These are phyloP conservation scores for Bergia puertoricense DNA, from an alignment of 92 coral and sea anemone species.

Conservation along the genomic window DNA sequence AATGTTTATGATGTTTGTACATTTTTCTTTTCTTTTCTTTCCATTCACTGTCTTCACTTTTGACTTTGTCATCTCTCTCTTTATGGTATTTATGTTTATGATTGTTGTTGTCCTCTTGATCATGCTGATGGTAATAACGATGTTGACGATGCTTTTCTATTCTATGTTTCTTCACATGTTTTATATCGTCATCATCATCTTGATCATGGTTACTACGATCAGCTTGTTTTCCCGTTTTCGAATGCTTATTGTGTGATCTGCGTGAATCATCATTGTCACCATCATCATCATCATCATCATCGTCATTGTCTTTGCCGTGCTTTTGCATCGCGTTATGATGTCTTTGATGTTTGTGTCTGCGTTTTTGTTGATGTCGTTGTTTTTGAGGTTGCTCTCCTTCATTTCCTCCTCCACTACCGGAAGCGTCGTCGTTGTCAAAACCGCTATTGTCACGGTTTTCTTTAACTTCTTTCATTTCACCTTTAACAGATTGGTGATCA, in stretches of 20 bases:
- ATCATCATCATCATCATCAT: constrained; percentile 50
- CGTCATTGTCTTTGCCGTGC: constrained; percentile 14
- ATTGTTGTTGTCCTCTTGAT: neutral
- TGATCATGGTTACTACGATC: constrained; percentile 36
- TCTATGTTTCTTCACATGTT: constrained; percentile 42
- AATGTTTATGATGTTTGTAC: neutral
- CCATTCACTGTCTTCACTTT: neutral
- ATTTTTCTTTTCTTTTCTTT: neutral
- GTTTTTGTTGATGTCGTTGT: constrained; percentile 19
- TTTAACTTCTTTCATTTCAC: neutral
- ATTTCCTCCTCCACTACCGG: constrained; percentile 30
- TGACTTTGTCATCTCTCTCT: constrained; percentile 1
- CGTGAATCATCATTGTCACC: constrained; percentile 34
- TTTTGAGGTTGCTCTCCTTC: neutral
- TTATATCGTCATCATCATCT: constrained; percentile 29
- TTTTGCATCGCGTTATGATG: neutral
- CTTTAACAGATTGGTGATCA: neutral
- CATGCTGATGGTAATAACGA: neutral
- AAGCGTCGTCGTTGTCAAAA: neutral
- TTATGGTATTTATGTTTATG: neutral
- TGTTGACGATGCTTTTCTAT: constrained; percentile 14
- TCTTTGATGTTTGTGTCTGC: constrained; percentile 6
- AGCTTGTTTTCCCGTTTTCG: neutral
- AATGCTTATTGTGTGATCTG: constrained; percentile 32
- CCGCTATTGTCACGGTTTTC: neutral